A percentile compares a stretch with the other conserved stretches of the same genome.
These are phyloP conservation scores for Raphicerus campestris DNA, from an alignment of 2,113 vertebrate genomes.

Conservation along the genomic window DNA sequence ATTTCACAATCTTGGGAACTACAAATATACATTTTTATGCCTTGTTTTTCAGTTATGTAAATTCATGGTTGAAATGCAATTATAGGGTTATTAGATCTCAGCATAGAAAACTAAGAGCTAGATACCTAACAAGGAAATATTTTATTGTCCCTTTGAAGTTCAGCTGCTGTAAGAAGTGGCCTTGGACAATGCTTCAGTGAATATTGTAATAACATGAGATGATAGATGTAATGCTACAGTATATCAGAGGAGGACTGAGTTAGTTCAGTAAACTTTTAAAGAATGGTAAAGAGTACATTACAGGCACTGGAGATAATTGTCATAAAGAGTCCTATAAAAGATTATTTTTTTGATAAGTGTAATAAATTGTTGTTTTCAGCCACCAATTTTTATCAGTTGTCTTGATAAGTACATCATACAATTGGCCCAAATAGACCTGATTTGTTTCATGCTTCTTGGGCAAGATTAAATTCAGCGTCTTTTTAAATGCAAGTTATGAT, in stretches of 20 bases:
- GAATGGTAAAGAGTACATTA: not conserved
- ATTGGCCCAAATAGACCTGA: not conserved
- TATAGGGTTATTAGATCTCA: not conserved
- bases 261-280: not conserved
- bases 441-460: not conserved
- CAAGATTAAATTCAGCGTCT: not conserved
- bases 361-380: not conserved
- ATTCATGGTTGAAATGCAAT: slow-evolving; percentile 25
- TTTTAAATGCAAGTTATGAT: not conserved
- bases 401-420: not conserved
- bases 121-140: not conserved
- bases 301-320: not conserved
- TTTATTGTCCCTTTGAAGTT: not conserved
- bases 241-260: not conserved
- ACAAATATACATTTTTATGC: not conserved
- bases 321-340: not conserved
- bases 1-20: not conserved
- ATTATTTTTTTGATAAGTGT: not conserved
- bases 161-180: not conserved
- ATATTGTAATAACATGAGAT: not conserved
- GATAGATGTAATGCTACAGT: not conserved
- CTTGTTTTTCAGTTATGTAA: not conserved
- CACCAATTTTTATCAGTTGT: not conserved
- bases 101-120: not conserved
- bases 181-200: slow-evolving; percentile 31